Percentiles rank a stretch among this genome's conserved stretches.
Evolutionary conservation across 2,888 invertebrate species (phyloP).

Genomic region (Artemia sinica): DNA sequence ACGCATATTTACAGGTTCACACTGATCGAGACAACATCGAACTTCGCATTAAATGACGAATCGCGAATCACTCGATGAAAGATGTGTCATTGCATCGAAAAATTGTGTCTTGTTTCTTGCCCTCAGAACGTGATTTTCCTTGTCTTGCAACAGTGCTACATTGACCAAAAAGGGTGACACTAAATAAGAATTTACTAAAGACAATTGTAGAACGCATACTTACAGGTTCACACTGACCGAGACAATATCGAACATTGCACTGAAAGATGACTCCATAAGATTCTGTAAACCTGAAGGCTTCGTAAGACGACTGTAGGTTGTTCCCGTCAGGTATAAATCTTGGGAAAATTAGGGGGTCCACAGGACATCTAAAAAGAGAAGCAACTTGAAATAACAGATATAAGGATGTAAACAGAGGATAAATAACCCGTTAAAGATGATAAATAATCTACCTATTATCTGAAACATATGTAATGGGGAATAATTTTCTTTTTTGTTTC

Average conservation of each 20-base stretch:
- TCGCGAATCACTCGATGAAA: not conserved
- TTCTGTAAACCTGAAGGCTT: constrained; percentile 87
- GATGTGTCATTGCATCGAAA: not conserved
- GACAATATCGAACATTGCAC: constrained; percentile 87
- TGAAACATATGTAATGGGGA: too few species aligned
- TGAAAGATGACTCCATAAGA: constrained; percentile 93
- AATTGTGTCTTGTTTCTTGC: not conserved
- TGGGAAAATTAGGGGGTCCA: constrained; percentile 82
- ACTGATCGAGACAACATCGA: constrained; percentile 83
- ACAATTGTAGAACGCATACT: constrained; percentile 30
- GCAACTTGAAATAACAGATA: too few species aligned
- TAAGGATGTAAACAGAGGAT: too few species aligned
- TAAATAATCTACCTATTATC: too few species aligned
- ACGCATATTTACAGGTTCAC: constrained; percentile 56
- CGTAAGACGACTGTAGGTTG: constrained; percentile 73
- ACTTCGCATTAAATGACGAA: constrained; percentile 91
- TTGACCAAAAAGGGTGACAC: too few species aligned
- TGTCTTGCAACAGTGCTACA: too few species aligned
- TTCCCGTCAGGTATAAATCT: constrained; percentile 68
- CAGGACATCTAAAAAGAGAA: constrained; percentile 51
- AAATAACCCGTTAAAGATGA: too few species aligned
- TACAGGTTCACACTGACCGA: constrained; percentile 83
- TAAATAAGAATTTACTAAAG: too few species aligned
- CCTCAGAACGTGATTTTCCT: too few species aligned
- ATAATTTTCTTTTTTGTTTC: too few species aligned